Conservation (phyloP, 2,797 vertebrate species). For the Propithecus perrieri region DNA sequence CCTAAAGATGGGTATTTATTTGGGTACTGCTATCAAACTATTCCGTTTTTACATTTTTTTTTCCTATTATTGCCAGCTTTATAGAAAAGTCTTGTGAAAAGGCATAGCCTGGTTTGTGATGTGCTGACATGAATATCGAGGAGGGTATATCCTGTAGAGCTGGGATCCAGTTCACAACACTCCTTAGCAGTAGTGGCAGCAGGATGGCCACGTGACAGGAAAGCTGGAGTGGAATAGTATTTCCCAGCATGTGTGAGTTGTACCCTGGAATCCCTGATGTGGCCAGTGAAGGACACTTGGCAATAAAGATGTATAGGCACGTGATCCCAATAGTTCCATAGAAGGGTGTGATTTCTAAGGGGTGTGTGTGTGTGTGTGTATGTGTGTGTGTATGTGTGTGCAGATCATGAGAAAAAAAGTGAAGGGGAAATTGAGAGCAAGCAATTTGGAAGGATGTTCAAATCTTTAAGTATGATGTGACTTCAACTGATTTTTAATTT, state of each 20-base stretch:
- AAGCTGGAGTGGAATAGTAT: background rate
- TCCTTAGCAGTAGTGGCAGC: background rate
- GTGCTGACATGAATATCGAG: background rate
- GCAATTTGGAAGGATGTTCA: background rate
- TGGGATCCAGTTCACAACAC: background rate
- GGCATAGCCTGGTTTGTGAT: background rate
- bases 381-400: no score
- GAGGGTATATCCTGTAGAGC: background rate
- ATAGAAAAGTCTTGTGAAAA: background rate
- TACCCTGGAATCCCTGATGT: background rate
- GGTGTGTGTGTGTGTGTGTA: background rate
- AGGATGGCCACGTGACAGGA: background rate
- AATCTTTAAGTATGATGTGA: background rate
- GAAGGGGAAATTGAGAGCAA: background rate
- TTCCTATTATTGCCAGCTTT: background rate
- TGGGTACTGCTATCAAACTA: background rate
- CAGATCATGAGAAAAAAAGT: background rate
- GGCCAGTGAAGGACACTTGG: background rate
- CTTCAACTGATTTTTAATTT: background rate
- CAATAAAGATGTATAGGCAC: background rate
- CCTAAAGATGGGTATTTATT: background rate
- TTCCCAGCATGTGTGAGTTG: background rate
- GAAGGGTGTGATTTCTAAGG: background rate
- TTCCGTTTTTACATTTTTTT: background rate
- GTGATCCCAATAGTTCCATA: background rate